Evolutionary conservation across 2,113 vertebrate species (phyloP), one percentile per base, ranked within the genome.

Genomic region (Aegotheles bennettii): DNA sequence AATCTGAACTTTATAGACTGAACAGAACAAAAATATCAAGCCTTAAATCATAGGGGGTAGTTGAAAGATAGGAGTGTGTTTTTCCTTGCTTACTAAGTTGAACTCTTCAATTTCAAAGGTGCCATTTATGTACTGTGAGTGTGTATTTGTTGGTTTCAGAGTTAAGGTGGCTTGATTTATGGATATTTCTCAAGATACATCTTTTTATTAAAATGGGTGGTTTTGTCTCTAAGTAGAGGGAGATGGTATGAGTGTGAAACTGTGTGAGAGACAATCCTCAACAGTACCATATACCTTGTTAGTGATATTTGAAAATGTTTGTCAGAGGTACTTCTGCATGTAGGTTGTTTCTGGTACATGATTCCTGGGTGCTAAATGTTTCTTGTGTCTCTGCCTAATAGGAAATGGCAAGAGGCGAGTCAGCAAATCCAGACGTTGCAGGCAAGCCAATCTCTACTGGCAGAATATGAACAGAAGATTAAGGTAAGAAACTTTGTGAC

Each of bases 381-480:
- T 60, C 47, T 71, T 65, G 33, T 96, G 31, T 89, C 25, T 89
- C 47, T n/a, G 29, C 69, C 9, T 15, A 4, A 90, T 23, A 99
- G 99, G 80, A 99, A 99, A 92, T 98, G 98, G 96, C 98, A 99
- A 85, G 99, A 99, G 77, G 96, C 98, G 47, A 98, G 84, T 90
- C 97, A 99, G 94, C 98, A 98, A 78, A 98, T 98, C 68, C 98
- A 99, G 91, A 97, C 85, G 0, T 95, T 99, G 25, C 99, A 99
- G 97, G 97, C 97, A 43, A 97, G 94, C 35, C 98, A 99, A 29
- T 98, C 98, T 10, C 92, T 96, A n/a, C 97, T 97, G 95, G 92
- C 97, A 3, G 98, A 99, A 31, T 98, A 98, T 35, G 98, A 99
- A n/a, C 97, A 99, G 93, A 99, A 98, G 97, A 98, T 99, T 57